These are phyloP conservation scores for Rhizomys pruinosus DNA, from an alignment of 2,113 vertebrate genomes.

Conservation along the genomic window DNA sequence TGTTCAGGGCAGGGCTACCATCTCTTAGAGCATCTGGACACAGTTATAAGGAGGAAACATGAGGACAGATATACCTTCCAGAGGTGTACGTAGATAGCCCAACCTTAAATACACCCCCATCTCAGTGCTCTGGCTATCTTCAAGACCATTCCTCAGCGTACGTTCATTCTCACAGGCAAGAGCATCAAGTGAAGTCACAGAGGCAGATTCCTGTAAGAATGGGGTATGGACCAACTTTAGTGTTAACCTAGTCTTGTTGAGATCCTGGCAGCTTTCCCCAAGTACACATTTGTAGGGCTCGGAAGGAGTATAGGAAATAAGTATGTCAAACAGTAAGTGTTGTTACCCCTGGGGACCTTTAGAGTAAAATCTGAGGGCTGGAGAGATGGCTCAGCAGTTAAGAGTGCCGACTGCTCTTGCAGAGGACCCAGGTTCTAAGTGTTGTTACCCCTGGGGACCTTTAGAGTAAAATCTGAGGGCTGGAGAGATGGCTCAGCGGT, in stretches of 20 bases:
- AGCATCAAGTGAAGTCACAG: neutral
- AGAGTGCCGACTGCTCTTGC: too few species aligned
- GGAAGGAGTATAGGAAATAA: neutral
- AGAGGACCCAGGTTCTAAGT: too few species aligned
- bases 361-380: too few species aligned
- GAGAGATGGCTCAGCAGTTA: too few species aligned
- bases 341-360: fast-evolving
- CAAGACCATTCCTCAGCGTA: neutral
- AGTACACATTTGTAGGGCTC: fast-evolving
- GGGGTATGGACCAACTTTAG: neutral
- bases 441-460: fast-evolving
- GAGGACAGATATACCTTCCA: neutral
- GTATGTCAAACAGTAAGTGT: fast-evolving
- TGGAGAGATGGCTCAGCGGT: too few species aligned
- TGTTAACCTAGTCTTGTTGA: neutral
- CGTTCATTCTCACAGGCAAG: neutral
- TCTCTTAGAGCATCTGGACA: neutral
- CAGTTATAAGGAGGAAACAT: neutral
- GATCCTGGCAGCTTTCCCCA: neutral
- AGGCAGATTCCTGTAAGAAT: neutral
- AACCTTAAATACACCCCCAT: too few species aligned
- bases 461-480: too few species aligned
- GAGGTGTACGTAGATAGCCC: neutral
- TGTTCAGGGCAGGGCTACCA: neutral
- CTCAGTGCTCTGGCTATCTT: neutral